Percentiles rank a stretch among this genome's conserved stretches.
phyloP scores from a whole-genome alignment of 2,888 invertebrate species.

The Tenthredo scrophulariae region DNA sequence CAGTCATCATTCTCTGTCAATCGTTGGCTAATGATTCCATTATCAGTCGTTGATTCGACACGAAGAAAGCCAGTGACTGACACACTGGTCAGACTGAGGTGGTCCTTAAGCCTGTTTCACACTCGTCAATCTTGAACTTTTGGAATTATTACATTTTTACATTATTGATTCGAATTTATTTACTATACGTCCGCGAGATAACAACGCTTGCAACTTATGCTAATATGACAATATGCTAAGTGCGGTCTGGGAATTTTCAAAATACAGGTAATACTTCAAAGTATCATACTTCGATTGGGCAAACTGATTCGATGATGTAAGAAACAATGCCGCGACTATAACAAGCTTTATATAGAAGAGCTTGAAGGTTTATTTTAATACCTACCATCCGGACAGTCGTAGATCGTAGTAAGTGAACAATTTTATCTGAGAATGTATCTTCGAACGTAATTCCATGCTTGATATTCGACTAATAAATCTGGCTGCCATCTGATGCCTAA shows the following conservation, averaged over 20 bases:
- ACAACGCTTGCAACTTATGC: neutral
- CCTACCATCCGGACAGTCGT: slow-evolving; percentile 10
- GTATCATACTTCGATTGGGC: neutral
- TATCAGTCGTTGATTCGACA: slow-evolving; percentile 53
- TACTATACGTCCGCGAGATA: neutral
- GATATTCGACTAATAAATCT: slow-evolving; percentile 55
- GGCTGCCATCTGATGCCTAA: slow-evolving; percentile 54
- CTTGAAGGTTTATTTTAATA: slow-evolving; percentile 15
- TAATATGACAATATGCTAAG: neutral
- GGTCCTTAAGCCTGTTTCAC: slow-evolving; percentile 37
- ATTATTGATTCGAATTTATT: neutral
- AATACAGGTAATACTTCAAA: neutral
- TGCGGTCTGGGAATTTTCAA: neutral
- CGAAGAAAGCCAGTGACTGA: slow-evolving; percentile 50
- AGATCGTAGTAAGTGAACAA: slow-evolving; percentile 18
- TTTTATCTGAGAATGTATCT: slow-evolving; percentile 54
- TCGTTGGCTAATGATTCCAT: slow-evolving; percentile 56
- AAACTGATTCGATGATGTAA: slow-evolving; percentile 27
- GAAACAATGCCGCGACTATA: slow-evolving; percentile 17
- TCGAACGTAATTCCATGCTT: slow-evolving; percentile 53
- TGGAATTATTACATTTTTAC: neutral
- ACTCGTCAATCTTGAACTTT: slow-evolving; percentile 13
- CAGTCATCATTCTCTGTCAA: slow-evolving; percentile 56
- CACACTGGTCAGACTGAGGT: slow-evolving; percentile 7
- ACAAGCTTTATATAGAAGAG: slow-evolving; percentile 1